Base-by-base conservation (phyloP, 2,797 vertebrate species). In the Enteromius unitaeniatus region DNA sequence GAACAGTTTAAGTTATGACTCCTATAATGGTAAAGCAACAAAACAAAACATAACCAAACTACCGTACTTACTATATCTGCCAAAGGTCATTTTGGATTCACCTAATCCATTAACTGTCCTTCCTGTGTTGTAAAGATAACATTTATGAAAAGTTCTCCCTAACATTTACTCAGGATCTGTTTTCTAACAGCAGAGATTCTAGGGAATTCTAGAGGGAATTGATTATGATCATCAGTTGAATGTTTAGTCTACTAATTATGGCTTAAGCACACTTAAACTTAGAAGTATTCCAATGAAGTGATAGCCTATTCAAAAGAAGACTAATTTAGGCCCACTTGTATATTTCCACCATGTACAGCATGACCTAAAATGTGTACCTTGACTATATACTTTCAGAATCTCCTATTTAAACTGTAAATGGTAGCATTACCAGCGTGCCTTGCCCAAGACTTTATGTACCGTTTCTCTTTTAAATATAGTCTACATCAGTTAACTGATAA, bases 51-150 rank as follows among this genome's bases (percentile, higher is more conserved):
- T 28, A 31, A 65, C 28, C 62, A 13, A 23, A 58, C 55, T 6
- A 23, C 14, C 26, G 5, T 2, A 8, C 60, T 64, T 64, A 64
- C 28, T 34, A 34, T 64, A 64, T 64, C 58, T 26, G 23, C 58
- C 58, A 28, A 34, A 34, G 62, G 14, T 65, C 2, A 65, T 65
- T 31, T 65, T 34, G 3, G n/a, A 11, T 58, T 58, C 10, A 58
- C 4, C 55, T 23, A 58, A 55, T 55, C 51, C 51, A n/a, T 55
- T 55, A 55, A 62, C 58, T 26, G 58, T 26, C 4, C 11, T 68
- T 26, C 4, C 11, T 68, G 34, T 68, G 37, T 69, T n/a, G 21
- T 69, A 69, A 69, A 69, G 67, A 69, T 42, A 69, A 23, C 34
- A 21, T 42, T 13, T n/a, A 21, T 37, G 3, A 68, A 21, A 68